A percentile compares a stretch with the other conserved stretches of the same genome.
Conservation (phyloP, 37 sponge, comb jelly and placozoan genomes). For the Oscarella lobularis region DNA sequence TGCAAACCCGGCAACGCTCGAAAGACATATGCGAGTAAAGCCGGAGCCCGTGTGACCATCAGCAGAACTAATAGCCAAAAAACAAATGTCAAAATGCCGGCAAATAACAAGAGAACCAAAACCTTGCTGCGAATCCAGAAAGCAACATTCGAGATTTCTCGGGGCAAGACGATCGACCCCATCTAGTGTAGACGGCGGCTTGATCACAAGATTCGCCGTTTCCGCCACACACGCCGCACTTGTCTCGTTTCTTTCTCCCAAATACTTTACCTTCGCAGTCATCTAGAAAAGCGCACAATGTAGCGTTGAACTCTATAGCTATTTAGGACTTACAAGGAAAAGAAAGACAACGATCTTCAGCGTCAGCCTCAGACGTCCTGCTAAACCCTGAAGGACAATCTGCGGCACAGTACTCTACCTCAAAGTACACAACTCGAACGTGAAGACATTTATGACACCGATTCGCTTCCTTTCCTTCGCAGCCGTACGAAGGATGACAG, state of each 20-base stretch:
- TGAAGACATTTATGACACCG: not conserved
- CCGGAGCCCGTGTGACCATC: not conserved
- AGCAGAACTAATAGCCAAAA: not conserved
- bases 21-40: not conserved
- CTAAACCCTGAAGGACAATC: not conserved
- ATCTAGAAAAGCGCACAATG: not conserved
- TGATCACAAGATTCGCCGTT: not conserved
- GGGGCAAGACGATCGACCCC: not conserved
- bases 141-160: not conserved
- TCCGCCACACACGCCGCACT: not conserved
- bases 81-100: too few species aligned
- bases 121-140: conserved; percentile 1
- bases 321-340: not conserved
- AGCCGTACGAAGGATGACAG: not conserved
- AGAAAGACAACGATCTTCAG: not conserved
- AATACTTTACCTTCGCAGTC: not conserved
- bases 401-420: not conserved
- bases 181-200: not conserved
- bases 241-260: not conserved
- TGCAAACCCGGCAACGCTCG: not conserved
- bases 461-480: not conserved
- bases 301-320: not conserved
- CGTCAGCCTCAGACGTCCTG: not conserved
- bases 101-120: too few species aligned
- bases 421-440: not conserved